These are phyloP conservation scores for Oxystoma pomonae DNA, from an alignment of 2,888 invertebrate genomes.

Conservation along the genomic window DNA sequence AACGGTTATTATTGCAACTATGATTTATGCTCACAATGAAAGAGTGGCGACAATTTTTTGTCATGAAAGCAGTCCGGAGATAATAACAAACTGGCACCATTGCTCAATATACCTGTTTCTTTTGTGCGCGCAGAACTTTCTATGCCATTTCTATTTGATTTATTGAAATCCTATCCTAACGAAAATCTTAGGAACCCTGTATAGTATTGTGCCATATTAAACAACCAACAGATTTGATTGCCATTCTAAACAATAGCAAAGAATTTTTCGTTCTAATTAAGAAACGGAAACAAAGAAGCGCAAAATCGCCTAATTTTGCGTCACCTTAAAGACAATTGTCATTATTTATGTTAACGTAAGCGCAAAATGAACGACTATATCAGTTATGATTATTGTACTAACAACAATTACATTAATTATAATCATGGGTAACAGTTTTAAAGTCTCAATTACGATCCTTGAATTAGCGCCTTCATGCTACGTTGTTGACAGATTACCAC, in stretches of 20 bases:
- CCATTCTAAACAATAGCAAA: neutral
- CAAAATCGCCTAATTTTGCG: neutral
- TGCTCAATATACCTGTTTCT: no score
- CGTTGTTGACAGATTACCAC: neutral
- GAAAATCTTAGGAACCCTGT: no score
- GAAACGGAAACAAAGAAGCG: neutral
- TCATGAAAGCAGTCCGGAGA: no score
- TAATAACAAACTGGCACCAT: no score
- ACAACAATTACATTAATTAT: neutral
- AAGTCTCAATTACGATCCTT: neutral
- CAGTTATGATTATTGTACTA: neutral
- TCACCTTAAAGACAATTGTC: neutral
- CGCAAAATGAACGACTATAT: neutral
- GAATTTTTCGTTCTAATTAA: neutral
- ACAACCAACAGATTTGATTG: no score
- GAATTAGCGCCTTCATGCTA: neutral
- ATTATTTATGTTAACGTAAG: neutral
- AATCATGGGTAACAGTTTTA: neutral
- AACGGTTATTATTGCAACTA: no score
- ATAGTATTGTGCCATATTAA: no score
- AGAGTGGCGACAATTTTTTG: no score
- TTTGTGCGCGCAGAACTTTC: no score
- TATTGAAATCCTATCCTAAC: no score
- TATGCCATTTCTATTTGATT: no score
- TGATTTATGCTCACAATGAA: no score